Evolutionary conservation across 2,113 vertebrate species (phyloP).

Genomic region (Elaphurus davidianus): DNA sequence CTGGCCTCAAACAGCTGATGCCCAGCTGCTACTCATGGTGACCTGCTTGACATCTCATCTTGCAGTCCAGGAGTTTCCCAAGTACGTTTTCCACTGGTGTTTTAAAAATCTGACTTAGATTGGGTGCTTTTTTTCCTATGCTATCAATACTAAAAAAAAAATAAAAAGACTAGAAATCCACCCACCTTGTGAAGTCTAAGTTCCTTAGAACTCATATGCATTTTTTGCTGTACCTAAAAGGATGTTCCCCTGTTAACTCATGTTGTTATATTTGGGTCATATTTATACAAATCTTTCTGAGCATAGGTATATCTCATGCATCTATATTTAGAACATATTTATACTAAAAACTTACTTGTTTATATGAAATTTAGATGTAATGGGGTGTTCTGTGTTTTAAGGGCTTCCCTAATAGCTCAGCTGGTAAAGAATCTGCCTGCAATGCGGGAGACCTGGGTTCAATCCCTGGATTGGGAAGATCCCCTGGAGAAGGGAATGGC

Average conservation of each 20-base stretch:
- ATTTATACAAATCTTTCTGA: not conserved
- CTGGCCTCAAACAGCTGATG: fast-evolving
- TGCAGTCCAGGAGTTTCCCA: not conserved
- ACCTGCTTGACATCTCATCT: not conserved
- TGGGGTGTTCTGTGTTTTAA: not conserved
- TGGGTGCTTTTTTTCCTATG: not conserved
- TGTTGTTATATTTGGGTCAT: not conserved
- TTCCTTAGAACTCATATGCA: not conserved
- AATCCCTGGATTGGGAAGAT: not conserved
- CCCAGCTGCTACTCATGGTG: not conserved
- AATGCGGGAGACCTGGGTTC: not conserved
- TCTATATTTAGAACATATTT: not conserved
- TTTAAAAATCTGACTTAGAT: not conserved
- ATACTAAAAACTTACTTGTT: not conserved
- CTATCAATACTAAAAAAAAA: not conserved
- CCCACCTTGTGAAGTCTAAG: not conserved
- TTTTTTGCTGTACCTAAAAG: not conserved
- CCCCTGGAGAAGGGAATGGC: not conserved
- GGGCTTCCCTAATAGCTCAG: not conserved
- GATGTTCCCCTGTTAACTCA: not conserved
- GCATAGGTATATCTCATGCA: not conserved
- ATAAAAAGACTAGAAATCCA: not conserved
- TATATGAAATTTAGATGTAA: not conserved
- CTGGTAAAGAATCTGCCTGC: not conserved
- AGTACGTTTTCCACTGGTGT: not conserved